Evolutionary conservation across 2,888 invertebrate genomes (phyloP), one percentile per base, ranked within the genome.

Genomic region (Reticulitermes lucifugus): DNA sequence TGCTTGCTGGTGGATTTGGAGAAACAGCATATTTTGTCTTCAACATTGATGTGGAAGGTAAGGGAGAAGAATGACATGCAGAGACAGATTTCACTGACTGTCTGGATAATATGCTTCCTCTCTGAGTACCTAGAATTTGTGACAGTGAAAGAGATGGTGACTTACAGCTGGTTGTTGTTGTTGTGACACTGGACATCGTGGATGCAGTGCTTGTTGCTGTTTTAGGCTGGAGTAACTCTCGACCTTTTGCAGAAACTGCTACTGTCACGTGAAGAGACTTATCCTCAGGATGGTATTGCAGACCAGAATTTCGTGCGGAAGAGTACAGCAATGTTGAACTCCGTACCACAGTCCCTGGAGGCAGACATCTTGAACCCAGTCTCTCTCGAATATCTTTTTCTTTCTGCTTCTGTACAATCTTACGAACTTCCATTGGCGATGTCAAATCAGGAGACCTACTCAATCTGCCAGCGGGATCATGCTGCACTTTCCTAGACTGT

Each of bases 391-490:
- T 60, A 35, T 88, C 86, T 59, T 75, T 88, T 12, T 89, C 89
- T 35, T 87, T 88, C 21, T 88, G 88, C 70, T 87, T 89, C 70
- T 87, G 88, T 83, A 88, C 87, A 83, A 87, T 88, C 83, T 82
- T 86, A 46, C 92, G 92, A 0, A 93, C 93, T 88, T 94, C 93
- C 46, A 92, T 92, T 0, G 94, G 93, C 0, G 94, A 94, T 71
- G 93, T 90, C 7, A 94, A 84, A 84, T 93, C 93, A 0, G 94
- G 92, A 59, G 94, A 91, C 87, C 91, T 91, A 81, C 91, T 90
- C 55, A 91, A 89, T 59, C 77, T 85, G 22, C 84, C 79, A 71
- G 79, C 21, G 2, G 80, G 79, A 59, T 86, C 86, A n/a, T 87
- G 87, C 29, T 85, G 86, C 0, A 85, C 73, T 35, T 73, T 84